phyloP scores from a whole-genome alignment of 1,140 invertebrate genomes.

The Gryon sp. region DNA sequence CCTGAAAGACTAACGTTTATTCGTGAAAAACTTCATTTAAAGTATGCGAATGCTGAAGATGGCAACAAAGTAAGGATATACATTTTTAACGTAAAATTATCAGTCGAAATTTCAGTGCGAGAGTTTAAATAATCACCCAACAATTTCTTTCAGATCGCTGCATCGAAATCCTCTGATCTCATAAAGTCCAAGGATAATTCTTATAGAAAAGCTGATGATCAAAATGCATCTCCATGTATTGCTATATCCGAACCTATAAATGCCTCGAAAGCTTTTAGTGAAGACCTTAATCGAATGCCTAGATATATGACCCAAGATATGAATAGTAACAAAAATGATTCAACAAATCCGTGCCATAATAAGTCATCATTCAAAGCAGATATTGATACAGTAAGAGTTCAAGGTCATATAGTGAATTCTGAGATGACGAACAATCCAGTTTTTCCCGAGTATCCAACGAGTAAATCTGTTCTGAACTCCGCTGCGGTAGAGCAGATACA shows the following conservation, averaged over 20 bases:
- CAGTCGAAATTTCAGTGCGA: no score
- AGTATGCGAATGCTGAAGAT: slow-evolving; percentile 64
- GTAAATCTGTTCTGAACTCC: slow-evolving; percentile 5
- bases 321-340: slow-evolving; percentile 25
- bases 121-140: no score
- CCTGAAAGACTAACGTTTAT: slow-evolving; percentile 68
- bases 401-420: slow-evolving; percentile 68
- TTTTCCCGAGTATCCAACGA: slow-evolving; percentile 68
- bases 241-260: slow-evolving; percentile 22
- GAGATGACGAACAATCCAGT: slow-evolving; percentile 68
- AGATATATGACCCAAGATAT: slow-evolving; percentile 26
- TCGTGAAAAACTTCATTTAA: slow-evolving; percentile 70
- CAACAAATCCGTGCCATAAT: background rate
- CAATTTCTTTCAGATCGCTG: slow-evolving; percentile 1
- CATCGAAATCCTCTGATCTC: slow-evolving; percentile 9
- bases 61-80: slow-evolving; percentile 3
- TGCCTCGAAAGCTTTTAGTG: slow-evolving; percentile 16
- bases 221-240: background rate
- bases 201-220: background rate
- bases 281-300: slow-evolving; percentile 13
- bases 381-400: slow-evolving; percentile 61
- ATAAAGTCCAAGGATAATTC: slow-evolving; percentile 3
- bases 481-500: slow-evolving; percentile 56
- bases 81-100: no score
- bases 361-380: slow-evolving; percentile 46